Evolutionary conservation across 2,113 vertebrate species (phyloP), one percentile per base, ranked within the genome.

Genomic region (Sigmodon hispidus): DNA sequence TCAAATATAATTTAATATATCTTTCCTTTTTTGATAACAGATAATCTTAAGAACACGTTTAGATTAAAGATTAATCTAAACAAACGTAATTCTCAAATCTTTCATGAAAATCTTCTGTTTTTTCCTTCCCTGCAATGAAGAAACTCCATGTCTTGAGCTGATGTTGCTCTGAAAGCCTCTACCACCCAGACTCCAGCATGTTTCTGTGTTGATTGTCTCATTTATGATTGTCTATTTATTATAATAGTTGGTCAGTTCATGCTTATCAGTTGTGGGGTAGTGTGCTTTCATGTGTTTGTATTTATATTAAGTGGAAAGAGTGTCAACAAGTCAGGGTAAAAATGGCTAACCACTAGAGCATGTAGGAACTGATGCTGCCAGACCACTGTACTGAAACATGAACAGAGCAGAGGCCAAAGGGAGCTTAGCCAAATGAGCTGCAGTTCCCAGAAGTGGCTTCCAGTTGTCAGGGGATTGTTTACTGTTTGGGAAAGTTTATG

Each of bases 401-500:
- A 13, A 31, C 13, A 65, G 50, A 85, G 3, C 10, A 17, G 16
- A 93, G 36, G 45, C 16, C 6, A 36, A 87, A 75, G 76, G 29
- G 65, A n/a, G 22, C 55, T 76, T 90, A 77, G 31, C 65, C 40
- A 93, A 29, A 90, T 81, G 48, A 95, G 72, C 90, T 81, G 34
- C 67, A 89, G 45, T 97, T 97, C 90, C 91, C 95, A 88, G 80
- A 93, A 94, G 48, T 72, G 48, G 59, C 65, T 92, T 52, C 59
- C 55, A 89, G 84, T 43, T 77, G 63, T 26, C 59, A 65, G 16
- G 45, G 67, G 70, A 89, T 52, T 90, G 31, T 91, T 94, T 95
- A 87, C 67, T 15, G 96, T 96, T 95, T 9, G 7, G 96, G 94
- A 98, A 96, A 92, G 87, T 21, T 91, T 45, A 84, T 40, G 87